Percentiles rank a stretch among this genome's conserved stretches.
These are phyloP conservation scores for Promerops cafer DNA, from an alignment of 2,113 vertebrate genomes.

Conservation along the genomic window DNA sequence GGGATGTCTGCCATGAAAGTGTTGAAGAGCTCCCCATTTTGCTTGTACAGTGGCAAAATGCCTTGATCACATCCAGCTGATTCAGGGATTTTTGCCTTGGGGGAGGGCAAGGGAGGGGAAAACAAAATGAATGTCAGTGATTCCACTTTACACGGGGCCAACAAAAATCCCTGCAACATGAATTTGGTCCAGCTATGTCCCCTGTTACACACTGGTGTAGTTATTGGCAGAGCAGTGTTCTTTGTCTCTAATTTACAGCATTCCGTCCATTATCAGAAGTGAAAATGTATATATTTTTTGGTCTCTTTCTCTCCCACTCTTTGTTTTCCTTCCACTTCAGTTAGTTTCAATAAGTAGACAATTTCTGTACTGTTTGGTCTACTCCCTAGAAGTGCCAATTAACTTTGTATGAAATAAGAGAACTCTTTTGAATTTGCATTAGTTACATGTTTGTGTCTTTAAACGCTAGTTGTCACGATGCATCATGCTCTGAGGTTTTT, in stretches of 20 bases:
- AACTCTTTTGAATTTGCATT: slow-evolving; percentile 49
- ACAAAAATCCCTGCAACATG: not conserved
- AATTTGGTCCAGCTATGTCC: not conserved
- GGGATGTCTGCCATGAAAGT: not conserved
- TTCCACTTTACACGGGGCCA: not conserved
- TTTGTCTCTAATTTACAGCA: not conserved
- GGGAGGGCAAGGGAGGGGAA: not conserved
- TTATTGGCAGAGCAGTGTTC: not conserved
- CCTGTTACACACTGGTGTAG: not conserved
- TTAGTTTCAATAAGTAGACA: slow-evolving; percentile 55
- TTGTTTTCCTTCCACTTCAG: slow-evolving; percentile 35
- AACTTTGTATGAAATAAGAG: slow-evolving; percentile 59
- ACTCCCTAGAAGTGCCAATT: slow-evolving; percentile 50
- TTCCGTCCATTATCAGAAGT: not conserved
- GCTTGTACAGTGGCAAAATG: not conserved
- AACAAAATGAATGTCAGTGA: not conserved
- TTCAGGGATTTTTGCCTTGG: slow-evolving; percentile 9
- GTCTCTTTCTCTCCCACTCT: not conserved
- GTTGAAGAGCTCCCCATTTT: not conserved
- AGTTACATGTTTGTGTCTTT: not conserved
- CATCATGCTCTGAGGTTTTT: not conserved
- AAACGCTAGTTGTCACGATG: not conserved
- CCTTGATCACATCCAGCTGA: not conserved
- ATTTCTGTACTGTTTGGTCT: slow-evolving; percentile 53
- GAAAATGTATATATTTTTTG: not conserved